Evolutionary conservation across 2,113 vertebrate genomes (phyloP).

Genomic region (Heliornis fulica): DNA sequence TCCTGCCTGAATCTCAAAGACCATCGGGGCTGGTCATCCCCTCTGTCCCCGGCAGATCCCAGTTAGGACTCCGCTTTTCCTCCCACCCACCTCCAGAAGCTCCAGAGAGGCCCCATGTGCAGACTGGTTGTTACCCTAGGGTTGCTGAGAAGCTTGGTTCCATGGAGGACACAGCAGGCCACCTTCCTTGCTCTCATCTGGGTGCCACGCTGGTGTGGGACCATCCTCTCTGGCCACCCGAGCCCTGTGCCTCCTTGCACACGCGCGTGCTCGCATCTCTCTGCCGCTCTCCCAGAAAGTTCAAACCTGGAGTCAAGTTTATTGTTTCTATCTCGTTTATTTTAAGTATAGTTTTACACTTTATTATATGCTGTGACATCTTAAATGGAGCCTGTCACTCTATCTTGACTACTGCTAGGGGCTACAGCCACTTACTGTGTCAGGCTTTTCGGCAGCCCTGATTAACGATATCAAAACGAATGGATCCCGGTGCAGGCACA

Average conservation of each 20-base stretch:
- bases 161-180: not conserved
- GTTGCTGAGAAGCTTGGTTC: not conserved
- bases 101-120: not conserved
- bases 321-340: slow-evolving; percentile 80
- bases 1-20: rapidly evolving
- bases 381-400: slow-evolving; percentile 81
- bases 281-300: slow-evolving; percentile 48
- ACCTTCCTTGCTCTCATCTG: not conserved
- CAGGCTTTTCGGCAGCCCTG: slow-evolving; percentile 74
- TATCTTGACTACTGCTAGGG: slow-evolving; percentile 75
- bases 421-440: slow-evolving; percentile 74
- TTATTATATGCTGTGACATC: slow-evolving; percentile 80
- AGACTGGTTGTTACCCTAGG: not conserved
- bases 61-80: not conserved
- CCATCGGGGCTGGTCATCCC: rapidly evolving
- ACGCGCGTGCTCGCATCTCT: not conserved
- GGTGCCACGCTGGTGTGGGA: not conserved
- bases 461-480: slow-evolving; percentile 69
- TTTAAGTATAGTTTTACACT: slow-evolving; percentile 82
- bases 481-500: slow-evolving; percentile 25
- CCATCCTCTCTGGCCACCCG: not conserved
- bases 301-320: slow-evolving; percentile 75
- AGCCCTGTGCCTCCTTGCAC: rapidly evolving
- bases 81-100: not conserved
- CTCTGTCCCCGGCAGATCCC: not conserved